Evolutionary conservation across 2,113 vertebrate genomes (phyloP).

Genomic region (Balaenoptera acutorostrata): DNA sequence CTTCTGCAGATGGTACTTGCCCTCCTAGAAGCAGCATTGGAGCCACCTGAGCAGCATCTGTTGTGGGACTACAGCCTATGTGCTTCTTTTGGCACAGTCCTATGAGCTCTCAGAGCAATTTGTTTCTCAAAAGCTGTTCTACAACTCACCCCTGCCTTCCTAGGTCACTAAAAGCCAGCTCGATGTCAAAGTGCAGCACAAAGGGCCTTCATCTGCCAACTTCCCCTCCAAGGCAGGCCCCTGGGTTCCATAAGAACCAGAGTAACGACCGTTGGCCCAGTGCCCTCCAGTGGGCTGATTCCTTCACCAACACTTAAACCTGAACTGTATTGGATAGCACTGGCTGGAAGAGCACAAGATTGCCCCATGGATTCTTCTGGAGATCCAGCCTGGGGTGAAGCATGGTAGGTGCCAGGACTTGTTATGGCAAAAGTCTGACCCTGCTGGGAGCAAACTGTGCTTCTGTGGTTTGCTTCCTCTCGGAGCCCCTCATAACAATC

Average conservation of each 20-base stretch:
- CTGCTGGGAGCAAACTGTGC: background rate
- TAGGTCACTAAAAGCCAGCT: background rate
- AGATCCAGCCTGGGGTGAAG: background rate
- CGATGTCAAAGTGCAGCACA: background rate
- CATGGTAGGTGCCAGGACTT: background rate
- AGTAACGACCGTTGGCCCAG: background rate
- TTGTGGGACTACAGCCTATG: background rate
- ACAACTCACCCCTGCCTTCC: background rate
- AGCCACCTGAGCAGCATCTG: background rate
- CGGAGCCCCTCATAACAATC: background rate
- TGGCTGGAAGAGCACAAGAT: background rate
- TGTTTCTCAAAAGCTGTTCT: background rate
- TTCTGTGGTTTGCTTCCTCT: background rate
- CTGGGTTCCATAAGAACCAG: background rate
- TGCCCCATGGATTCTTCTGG: background rate
- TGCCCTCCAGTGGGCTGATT: background rate
- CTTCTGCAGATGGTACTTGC: background rate
- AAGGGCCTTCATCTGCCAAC: background rate
- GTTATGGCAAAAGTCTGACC: background rate
- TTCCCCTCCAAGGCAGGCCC: background rate
- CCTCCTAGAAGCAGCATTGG: background rate
- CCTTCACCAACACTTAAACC: background rate
- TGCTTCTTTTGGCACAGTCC: background rate
- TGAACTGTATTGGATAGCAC: background rate
- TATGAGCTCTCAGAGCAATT: background rate